Evolutionary conservation across 1,140 invertebrate genomes (phyloP).

Genomic region (Copidosoma floridanum): DNA sequence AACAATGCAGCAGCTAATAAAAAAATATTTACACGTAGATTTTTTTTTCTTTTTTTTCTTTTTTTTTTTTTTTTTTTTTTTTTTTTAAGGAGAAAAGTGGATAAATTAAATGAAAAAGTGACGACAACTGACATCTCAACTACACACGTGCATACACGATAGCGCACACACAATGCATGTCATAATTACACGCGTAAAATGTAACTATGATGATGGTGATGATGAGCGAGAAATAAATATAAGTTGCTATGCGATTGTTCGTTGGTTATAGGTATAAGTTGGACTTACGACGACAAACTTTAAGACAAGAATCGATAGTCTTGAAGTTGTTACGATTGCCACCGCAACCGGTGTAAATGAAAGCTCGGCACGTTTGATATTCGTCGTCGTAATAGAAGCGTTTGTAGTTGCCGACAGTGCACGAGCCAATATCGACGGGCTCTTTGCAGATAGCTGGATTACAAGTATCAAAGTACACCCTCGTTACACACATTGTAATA

Average conservation of each 20-base stretch:
- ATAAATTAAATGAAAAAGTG: too few relatives aligned
- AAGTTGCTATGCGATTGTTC: not conserved
- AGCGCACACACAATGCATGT: not conserved
- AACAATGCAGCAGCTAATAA: constrained; percentile 2
- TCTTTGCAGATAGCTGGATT: constrained; percentile 64
- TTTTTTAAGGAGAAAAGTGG: too few relatives aligned
- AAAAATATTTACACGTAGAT: constrained; percentile 15
- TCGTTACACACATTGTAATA: constrained; percentile 25
- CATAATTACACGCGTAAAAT: too few relatives aligned
- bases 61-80: too few relatives aligned
- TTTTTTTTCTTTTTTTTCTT: too few relatives aligned
- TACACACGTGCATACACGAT: not conserved
- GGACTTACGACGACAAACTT: constrained; percentile 58
- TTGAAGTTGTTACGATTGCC: constrained; percentile 81
- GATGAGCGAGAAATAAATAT: not conserved
- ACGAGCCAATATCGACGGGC: constrained; percentile 70
- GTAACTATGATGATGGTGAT: too few relatives aligned
- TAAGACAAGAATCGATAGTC: constrained; percentile 68
- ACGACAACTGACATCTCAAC: not conserved
- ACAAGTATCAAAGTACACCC: constrained; percentile 15
- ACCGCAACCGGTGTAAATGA: constrained; percentile 77
- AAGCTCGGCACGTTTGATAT: constrained; percentile 69
- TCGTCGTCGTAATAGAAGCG: constrained; percentile 81
- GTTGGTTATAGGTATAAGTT: constrained; percentile 1
- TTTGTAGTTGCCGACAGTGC: constrained; percentile 62